These are phyloP conservation scores for Trematocara caparti DNA, from an alignment of 2,797 vertebrate species.

Conservation along the genomic window DNA sequence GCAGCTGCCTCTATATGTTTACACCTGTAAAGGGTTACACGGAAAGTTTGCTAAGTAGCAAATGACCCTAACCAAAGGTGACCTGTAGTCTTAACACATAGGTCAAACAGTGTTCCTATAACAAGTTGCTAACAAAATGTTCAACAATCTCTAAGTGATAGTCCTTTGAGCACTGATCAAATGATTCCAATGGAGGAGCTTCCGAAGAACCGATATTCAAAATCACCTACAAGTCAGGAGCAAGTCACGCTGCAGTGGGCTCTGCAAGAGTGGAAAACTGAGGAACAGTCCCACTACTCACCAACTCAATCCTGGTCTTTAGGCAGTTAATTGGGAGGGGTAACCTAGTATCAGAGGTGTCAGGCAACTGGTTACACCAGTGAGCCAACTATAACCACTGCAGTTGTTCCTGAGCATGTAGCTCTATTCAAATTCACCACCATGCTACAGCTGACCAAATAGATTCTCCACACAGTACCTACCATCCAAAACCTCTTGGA, in stretches of 20 bases:
- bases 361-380: background rate
- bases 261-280: background rate
- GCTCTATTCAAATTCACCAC: background rate
- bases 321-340: background rate
- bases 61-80: background rate
- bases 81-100: background rate
- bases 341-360: background rate
- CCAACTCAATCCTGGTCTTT: background rate
- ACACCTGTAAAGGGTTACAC: background rate
- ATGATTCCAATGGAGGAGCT: background rate
- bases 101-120: background rate
- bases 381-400: background rate
- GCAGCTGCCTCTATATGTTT: background rate
- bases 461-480: background rate
- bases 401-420: background rate
- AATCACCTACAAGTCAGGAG: background rate
- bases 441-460: background rate
- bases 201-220: background rate
- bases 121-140: background rate
- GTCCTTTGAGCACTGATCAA: background rate
- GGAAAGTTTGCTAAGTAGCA: background rate
- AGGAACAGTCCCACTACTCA: background rate
- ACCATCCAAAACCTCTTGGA: background rate
- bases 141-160: background rate
- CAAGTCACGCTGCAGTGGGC: background rate